These are phyloP conservation scores for Drosophila neoperkinsi DNA, from an alignment of 2,888 invertebrate species.

Conservation along the genomic window DNA sequence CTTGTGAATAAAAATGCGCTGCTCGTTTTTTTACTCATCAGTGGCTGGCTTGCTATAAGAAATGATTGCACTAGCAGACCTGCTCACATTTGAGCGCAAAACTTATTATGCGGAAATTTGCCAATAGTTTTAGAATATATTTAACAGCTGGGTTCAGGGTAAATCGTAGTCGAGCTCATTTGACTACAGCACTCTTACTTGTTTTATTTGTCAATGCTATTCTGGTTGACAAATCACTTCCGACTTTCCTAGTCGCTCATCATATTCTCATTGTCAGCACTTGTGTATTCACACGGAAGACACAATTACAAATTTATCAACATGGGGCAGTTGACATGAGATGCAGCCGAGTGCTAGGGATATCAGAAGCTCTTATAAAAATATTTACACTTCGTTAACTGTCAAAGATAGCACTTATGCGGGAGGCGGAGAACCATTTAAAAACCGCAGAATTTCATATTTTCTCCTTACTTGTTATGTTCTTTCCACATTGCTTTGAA, in stretches of 20 bases:
- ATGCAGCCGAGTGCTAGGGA: conserved; percentile 60
- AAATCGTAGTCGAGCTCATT: no score
- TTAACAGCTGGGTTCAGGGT: no score
- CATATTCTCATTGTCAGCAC: conserved; percentile 4
- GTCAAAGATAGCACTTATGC: conserved; percentile 60
- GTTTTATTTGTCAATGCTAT: background rate
- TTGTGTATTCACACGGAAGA: conserved; percentile 29
- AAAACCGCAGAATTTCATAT: conserved; percentile 42
- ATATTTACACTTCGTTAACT: conserved; percentile 78
- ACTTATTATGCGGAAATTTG: no score
- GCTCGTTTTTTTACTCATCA: no score
- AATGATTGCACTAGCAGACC: no score
- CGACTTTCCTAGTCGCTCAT: background rate
- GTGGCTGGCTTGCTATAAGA: no score
- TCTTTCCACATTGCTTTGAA: conserved; percentile 33
- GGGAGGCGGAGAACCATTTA: conserved; percentile 42
- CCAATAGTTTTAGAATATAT: no score
- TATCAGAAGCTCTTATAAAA: conserved; percentile 59
- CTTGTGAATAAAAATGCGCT: no score
- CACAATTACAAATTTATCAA: conserved; percentile 65
- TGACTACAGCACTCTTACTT: background rate
- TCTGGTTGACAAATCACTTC: conserved; percentile 26
- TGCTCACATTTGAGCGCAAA: no score
- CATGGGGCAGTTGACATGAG: conserved; percentile 29
- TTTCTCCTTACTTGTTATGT: conserved; percentile 32